A percentile compares a stretch with the other conserved stretches of the same genome.
These are phyloP conservation scores for Percopsis omiscomaycus DNA, from an alignment of 2,797 vertebrate genomes.

Conservation along the genomic window DNA sequence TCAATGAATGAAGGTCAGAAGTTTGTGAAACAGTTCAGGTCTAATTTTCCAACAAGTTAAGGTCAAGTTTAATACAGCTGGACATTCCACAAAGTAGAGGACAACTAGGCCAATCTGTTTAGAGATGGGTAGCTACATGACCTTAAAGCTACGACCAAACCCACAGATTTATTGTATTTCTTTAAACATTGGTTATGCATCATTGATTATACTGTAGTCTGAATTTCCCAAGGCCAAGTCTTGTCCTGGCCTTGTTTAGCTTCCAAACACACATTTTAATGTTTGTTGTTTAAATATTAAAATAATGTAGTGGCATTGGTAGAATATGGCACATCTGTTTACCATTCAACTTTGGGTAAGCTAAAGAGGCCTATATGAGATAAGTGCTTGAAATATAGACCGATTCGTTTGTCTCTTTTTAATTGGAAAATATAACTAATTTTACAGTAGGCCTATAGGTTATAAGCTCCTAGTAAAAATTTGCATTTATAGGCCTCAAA, in stretches of 20 bases:
- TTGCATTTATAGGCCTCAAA: neutral
- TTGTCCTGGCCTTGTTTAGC: conserved; percentile 11
- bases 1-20: too few species aligned
- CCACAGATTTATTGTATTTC: conserved; percentile 11
- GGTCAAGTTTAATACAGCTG: neutral
- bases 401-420: neutral
- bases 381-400: too few species aligned
- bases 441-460: neutral
- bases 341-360: neutral
- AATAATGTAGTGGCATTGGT: conserved; percentile 20
- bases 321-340: conserved; percentile 13
- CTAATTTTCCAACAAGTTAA: too few species aligned
- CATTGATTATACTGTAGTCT: neutral
- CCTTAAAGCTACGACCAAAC: neutral
- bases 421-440: neutral
- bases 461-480: neutral
- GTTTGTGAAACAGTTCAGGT: too few species aligned
- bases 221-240: conserved; percentile 14
- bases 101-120: conserved; percentile 6
- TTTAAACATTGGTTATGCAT: too few species aligned
- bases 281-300: conserved; percentile 29
- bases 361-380: too few species aligned
- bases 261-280: conserved; percentile 15
- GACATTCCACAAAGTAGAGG: conserved; percentile 2
- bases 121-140: conserved; percentile 6